Evolutionary conservation across 2,113 vertebrate species (phyloP).

Genomic region (Myxocyprinus asiaticus): DNA sequence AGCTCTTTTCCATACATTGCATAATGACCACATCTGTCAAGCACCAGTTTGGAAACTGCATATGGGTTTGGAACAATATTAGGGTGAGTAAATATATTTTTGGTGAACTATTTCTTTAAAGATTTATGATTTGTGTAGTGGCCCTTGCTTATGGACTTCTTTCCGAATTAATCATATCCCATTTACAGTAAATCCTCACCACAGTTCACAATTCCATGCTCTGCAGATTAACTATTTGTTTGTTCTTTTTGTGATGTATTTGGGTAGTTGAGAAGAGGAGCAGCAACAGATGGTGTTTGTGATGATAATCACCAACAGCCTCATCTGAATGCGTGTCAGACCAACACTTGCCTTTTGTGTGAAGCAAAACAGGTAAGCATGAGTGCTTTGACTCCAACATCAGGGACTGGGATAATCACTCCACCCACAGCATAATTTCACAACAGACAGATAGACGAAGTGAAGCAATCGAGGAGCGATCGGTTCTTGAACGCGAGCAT

Average conservation of each 20-base stretch:
- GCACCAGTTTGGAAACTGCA: too few relatives aligned
- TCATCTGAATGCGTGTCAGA: conserved; percentile 50
- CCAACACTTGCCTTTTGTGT: conserved; percentile 13
- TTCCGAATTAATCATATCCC: conserved; percentile 40
- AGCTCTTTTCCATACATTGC: too few relatives aligned
- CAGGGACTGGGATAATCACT: conserved; percentile 18
- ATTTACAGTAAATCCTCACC: conserved; percentile 1
- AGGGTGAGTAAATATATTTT: too few relatives aligned
- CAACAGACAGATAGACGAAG: conserved; percentile 16
- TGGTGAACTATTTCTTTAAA: too few relatives aligned
- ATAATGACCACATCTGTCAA: too few relatives aligned
- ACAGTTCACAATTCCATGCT: conserved; percentile 28
- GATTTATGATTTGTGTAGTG: neutral
- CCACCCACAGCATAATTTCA: conserved; percentile 39
- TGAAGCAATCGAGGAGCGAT: conserved; percentile 24
- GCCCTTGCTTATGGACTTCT: neutral
- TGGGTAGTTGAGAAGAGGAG: conserved; percentile 40
- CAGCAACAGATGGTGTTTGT: conserved; percentile 57
- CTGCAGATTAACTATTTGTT: conserved; percentile 43
- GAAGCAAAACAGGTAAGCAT: conserved; percentile 32
- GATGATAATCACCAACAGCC: conserved; percentile 46
- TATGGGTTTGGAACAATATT: too few relatives aligned
- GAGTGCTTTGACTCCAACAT: conserved; percentile 35
- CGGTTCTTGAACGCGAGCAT: conserved; percentile 43
- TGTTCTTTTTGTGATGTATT: conserved; percentile 47